A percentile compares a stretch with the other conserved stretches of the same genome.
These are phyloP conservation scores for Epinotia nisella DNA, from an alignment of 2,888 invertebrate species.

Conservation along the genomic window DNA sequence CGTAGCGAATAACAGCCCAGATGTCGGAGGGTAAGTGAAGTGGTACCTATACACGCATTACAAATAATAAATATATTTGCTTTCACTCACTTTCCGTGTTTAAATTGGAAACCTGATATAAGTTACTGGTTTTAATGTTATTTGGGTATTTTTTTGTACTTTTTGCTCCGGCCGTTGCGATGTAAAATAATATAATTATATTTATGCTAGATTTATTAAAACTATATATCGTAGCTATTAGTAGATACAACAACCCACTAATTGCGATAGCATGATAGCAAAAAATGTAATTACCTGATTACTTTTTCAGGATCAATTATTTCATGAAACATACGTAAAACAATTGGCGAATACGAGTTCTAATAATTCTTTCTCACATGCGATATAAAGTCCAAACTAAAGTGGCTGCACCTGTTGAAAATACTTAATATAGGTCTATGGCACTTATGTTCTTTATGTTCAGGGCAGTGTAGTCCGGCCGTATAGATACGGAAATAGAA, in stretches of 20 bases:
- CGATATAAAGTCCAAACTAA: background rate
- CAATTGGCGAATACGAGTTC: background rate
- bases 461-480: background rate
- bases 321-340: background rate
- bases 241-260: background rate
- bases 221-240: background rate
- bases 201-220: background rate
- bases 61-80: conserved; percentile 6
- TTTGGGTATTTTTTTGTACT: no score
- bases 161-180: no score
- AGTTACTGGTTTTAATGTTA: background rate
- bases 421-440: background rate
- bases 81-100: conserved; percentile 5
- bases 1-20: no score
- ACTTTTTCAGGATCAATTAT: background rate
- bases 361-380: background rate
- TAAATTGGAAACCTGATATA: background rate
- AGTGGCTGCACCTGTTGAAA: background rate
- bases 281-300: background rate
- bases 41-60: background rate
- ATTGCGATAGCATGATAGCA: conserved; percentile 3
- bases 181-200: no score
- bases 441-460: background rate
- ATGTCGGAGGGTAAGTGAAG: conserved; percentile 1
- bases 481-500: conserved; percentile 31